These are phyloP conservation scores for Acomys russatus DNA, from an alignment of 2,797 vertebrate genomes.

Conservation along the genomic window DNA sequence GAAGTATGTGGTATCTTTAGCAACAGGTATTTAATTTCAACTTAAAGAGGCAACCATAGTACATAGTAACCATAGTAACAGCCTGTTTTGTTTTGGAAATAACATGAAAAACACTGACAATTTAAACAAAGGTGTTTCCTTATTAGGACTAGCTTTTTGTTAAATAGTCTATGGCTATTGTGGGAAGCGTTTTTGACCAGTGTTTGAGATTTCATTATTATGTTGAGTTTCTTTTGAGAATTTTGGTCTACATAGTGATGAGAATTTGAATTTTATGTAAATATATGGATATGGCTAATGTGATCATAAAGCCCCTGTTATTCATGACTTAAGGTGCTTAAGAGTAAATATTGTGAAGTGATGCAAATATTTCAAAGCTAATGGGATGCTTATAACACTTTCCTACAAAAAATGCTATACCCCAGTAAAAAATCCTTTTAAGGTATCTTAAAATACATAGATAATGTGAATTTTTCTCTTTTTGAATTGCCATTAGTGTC, in stretches of 20 bases:
- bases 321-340: background rate
- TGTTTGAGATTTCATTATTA: background rate
- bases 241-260: background rate
- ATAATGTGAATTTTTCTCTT: background rate
- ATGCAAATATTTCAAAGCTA: background rate
- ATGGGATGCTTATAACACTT: background rate
- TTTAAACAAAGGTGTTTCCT: background rate
- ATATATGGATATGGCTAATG: background rate
- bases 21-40: background rate
- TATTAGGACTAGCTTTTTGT: background rate
- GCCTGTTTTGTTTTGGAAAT: background rate
- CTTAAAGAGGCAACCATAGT: background rate
- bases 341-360: slow-evolving; percentile 28
- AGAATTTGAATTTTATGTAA: background rate
- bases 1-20: background rate
- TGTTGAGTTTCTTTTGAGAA: background rate
- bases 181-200: background rate
- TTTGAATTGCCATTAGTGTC: background rate
- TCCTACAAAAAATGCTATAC: background rate
- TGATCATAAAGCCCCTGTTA: background rate
- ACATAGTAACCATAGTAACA: background rate
- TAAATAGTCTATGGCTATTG: background rate
- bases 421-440: background rate
- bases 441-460: background rate
- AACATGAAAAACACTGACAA: background rate